These are phyloP conservation scores for Bradysia coprophila DNA, from an alignment of 1,140 invertebrate genomes.

Conservation along the genomic window DNA sequence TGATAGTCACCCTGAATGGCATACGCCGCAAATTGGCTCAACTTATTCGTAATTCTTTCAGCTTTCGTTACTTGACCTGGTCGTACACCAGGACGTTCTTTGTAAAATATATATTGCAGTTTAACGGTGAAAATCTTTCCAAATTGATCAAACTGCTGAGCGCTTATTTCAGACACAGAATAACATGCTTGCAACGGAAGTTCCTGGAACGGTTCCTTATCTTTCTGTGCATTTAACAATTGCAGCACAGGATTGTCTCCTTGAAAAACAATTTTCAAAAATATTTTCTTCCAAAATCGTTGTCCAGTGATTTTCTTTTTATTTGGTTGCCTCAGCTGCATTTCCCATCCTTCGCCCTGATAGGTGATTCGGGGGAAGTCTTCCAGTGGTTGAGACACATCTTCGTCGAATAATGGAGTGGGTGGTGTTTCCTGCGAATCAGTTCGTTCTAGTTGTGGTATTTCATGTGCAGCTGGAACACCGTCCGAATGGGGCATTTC, in stretches of 20 bases:
- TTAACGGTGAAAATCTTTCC: conserved; percentile 99
- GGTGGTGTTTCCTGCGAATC: conserved; percentile 66
- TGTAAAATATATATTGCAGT: conserved; percentile 96
- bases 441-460: conserved; percentile 22
- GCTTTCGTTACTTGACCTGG: conserved; percentile 82
- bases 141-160: conserved; percentile 95
- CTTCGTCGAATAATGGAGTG: conserved; percentile 88
- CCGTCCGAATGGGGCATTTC: conserved; percentile 28
- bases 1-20: conserved; percentile 87
- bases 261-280: conserved; percentile 58
- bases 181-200: conserved; percentile 84
- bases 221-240: conserved; percentile 62
- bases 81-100: conserved; percentile 88
- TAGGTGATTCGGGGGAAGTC: conserved; percentile 72
- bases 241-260: conserved; percentile 72
- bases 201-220: conserved; percentile 87
- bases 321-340: conserved; percentile 87
- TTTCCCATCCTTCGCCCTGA: conserved; percentile 82
- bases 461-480: conserved; percentile 15
- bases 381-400: conserved; percentile 80
- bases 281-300: conserved; percentile 95
- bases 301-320: conserved; percentile 98
- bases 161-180: conserved; percentile 77
- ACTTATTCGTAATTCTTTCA: conserved; percentile 72
- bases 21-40: conserved; percentile 85